Base-by-base conservation (phyloP, 1,140 invertebrate genomes). In the Proales similis region DNA sequence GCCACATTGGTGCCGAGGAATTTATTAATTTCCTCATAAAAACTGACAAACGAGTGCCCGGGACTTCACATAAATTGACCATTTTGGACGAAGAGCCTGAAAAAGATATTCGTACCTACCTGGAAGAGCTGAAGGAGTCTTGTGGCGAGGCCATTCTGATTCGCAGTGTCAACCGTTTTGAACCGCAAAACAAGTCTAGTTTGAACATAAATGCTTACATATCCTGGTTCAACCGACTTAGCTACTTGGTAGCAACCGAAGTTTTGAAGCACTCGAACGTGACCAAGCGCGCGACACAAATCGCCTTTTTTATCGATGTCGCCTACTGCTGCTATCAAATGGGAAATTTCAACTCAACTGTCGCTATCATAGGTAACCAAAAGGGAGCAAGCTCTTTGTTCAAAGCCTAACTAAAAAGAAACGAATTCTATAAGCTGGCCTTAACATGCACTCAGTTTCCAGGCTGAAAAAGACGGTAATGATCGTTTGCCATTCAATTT, bases 311-410 rank as follows among this genome's bases (percentile, higher is more conserved):
- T 26, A 24, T 57, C 17, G 36, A 42, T 2, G 45, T 42, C 0
- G 51, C 51, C 6, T 22, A 42, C 5, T 9, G 32, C 12, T 57
- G 51, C 14, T 57, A 24, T 26, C 12, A 26, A 14, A 12, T 57
- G 9, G 36, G 51, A 24, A 57, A 57, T 39, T 57, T 42, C 45
- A 57, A 57, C 19, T 57, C 33, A 12, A 24, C 24, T 1, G 30
- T 57, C 26, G 33, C 51, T 9, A 57, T 42, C 20, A 57, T 57
- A 42, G n/a, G n/a, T n/a, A n/a, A n/a, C n/a, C n/a, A n/a, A n/a
- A n/a, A n/a, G n/a, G n/a, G n/a, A n/a, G n/a, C n/a, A n/a, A n/a
- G n/a, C n/a, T n/a, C n/a, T n/a, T n/a, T n/a, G n/a, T n/a, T n/a
- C n/a, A n/a, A n/a, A n/a, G n/a, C n/a, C n/a, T n/a, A n/a, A n/a